Evolutionary conservation across 2,113 vertebrate species (phyloP).

Genomic region (Mohoua ochrocephala): DNA sequence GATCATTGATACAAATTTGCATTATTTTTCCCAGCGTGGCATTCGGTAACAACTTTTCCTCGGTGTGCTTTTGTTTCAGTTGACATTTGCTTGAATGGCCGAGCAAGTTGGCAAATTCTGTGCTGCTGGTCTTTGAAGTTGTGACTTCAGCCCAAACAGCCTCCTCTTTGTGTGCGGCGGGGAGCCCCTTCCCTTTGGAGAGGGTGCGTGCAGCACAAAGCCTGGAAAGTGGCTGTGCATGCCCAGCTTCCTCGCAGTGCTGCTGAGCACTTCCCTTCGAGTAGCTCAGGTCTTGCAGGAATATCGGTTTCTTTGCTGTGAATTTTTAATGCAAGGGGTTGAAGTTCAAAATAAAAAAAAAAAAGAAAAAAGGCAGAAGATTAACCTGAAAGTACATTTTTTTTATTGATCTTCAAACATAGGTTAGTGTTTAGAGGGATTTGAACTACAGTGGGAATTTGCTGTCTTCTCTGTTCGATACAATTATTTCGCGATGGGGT

Average conservation of each 20-base stretch:
- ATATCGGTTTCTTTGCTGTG: neutral
- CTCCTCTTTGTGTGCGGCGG: neutral
- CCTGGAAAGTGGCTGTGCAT: neutral
- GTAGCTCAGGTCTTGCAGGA: neutral
- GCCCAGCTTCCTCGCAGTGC: neutral
- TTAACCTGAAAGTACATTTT: neutral
- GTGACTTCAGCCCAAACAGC: constrained; percentile 38
- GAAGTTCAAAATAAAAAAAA: neutral
- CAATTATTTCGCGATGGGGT: fast-evolving
- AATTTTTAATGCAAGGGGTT: neutral
- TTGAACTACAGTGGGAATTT: constrained; percentile 10
- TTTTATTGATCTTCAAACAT: neutral
- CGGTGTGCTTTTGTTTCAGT: constrained; percentile 14
- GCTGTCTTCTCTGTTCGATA: neutral
- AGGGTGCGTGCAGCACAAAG: neutral
- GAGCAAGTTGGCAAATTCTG: constrained; percentile 39
- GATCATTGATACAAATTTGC: neutral
- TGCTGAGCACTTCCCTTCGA: neutral
- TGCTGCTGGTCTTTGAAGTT: constrained; percentile 55
- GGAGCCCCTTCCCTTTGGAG: constrained; percentile 1
- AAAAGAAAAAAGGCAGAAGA: neutral
- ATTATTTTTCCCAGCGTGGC: neutral
- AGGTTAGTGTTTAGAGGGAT: neutral
- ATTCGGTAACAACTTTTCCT: neutral
- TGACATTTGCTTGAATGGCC: constrained; percentile 49